Evolutionary conservation across 1,140 invertebrate species (phyloP).

Genomic region (Cydia fagiglandana): DNA sequence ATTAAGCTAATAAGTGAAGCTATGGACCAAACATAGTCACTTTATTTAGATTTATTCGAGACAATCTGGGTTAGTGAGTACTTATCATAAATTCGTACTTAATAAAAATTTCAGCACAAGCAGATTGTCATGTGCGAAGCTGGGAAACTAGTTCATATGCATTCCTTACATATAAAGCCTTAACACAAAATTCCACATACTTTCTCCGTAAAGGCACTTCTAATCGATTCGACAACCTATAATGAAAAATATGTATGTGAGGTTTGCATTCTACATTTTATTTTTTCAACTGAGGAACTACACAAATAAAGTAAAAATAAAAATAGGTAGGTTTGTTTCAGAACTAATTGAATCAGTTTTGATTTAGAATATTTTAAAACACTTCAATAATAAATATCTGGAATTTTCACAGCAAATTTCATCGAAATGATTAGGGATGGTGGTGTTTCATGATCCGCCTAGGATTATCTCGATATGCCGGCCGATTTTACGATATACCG

Average conservation of each 20-base stretch:
- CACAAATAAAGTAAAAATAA: no score
- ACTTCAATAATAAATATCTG: no score
- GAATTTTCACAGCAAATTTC: no score
- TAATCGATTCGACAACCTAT: slow-evolving; percentile 38
- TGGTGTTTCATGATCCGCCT: no score
- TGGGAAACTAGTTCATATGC: slow-evolving; percentile 41
- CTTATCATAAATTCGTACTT: not conserved
- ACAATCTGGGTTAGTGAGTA: not conserved
- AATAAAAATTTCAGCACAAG: not conserved
- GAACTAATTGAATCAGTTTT: no score
- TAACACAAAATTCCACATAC: slow-evolving; percentile 37
- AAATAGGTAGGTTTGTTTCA: no score
- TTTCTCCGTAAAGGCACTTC: slow-evolving; percentile 49
- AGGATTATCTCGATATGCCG: no score
- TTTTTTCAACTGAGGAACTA: not conserved
- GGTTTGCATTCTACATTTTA: not conserved
- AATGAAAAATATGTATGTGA: not conserved
- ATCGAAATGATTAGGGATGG: no score
- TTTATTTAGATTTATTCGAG: not conserved
- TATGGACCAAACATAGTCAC: not conserved
- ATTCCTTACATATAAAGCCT: slow-evolving; percentile 40
- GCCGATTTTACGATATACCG: no score
- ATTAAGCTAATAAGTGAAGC: not conserved
- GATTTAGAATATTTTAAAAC: no score
- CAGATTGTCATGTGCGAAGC: slow-evolving; percentile 32